These are phyloP conservation scores for Pygoscelis antarcticus DNA, from an alignment of 2,113 vertebrate species.

Conservation along the genomic window DNA sequence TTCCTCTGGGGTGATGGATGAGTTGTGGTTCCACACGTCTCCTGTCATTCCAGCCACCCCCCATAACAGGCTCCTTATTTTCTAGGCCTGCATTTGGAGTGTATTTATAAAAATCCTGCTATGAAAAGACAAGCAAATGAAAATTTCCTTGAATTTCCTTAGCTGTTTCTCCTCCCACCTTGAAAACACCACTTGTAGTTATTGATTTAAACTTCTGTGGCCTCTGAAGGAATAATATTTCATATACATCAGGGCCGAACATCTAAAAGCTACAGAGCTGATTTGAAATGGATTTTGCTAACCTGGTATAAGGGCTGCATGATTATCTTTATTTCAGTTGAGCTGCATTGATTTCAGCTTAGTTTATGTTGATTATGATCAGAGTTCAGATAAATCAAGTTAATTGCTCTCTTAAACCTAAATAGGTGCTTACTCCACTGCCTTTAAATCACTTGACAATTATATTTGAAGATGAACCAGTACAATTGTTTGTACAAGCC, in stretches of 20 bases:
- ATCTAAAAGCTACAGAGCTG: neutral
- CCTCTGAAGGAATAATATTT: neutral
- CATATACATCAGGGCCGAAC: neutral
- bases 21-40: neutral
- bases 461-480: neutral
- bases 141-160: neutral
- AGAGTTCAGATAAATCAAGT: neutral
- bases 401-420: neutral
- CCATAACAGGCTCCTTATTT: neutral
- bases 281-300: neutral
- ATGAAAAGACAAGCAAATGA: neutral
- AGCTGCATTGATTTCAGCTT: neutral
- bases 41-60: neutral
- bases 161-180: neutral
- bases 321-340: neutral
- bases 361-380: slow-evolving; percentile 3
- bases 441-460: neutral
- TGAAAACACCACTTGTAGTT: neutral
- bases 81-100: neutral
- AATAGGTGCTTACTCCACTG: neutral
- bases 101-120: neutral
- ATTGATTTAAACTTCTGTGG: neutral
- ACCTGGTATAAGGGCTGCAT: neutral
- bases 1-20: neutral
- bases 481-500: neutral